Conservation (phyloP, 2,797 vertebrate genomes). For the Hydrocynus forskahlii region DNA sequence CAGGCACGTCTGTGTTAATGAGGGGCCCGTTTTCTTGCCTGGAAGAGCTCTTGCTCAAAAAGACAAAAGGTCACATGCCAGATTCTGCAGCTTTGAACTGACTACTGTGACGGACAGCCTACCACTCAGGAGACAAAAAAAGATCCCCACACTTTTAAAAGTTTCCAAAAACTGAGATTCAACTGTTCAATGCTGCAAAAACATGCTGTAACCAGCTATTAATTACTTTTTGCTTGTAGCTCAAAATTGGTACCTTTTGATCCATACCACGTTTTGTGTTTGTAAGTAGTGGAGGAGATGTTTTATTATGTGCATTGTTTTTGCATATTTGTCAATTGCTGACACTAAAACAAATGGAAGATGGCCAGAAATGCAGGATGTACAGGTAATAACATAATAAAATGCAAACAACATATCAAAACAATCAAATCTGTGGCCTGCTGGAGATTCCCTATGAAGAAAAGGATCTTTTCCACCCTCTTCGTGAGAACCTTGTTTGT, state of each 20-base stretch:
- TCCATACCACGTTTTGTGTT: no score
- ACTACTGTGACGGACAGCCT: slow-evolving; percentile 41
- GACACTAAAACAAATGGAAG: no score
- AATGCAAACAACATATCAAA: no score
- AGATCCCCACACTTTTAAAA: not conserved
- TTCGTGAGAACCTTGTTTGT: slow-evolving; percentile 38
- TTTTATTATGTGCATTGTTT: no score
- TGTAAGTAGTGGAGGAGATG: no score
- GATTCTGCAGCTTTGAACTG: slow-evolving; percentile 31
- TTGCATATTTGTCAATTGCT: no score
- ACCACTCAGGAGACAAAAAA: not conserved
- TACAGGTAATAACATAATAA: no score
- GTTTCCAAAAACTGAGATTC: not conserved
- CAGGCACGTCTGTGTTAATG: slow-evolving; percentile 29
- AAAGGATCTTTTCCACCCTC: not conserved
- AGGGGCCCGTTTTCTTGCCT: slow-evolving; percentile 45
- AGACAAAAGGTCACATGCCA: slow-evolving; percentile 43
- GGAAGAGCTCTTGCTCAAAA: slow-evolving; percentile 19
- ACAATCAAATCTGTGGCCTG: no score
- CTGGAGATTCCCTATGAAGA: not conserved
- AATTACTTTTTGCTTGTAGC: not conserved
- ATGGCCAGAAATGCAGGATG: no score
- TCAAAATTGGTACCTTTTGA: not conserved
- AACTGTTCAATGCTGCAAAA: not conserved
- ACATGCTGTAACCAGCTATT: not conserved